These are phyloP conservation scores for Trichomycterus rosablanca DNA, from an alignment of 2,113 vertebrate species.

Conservation along the genomic window DNA sequence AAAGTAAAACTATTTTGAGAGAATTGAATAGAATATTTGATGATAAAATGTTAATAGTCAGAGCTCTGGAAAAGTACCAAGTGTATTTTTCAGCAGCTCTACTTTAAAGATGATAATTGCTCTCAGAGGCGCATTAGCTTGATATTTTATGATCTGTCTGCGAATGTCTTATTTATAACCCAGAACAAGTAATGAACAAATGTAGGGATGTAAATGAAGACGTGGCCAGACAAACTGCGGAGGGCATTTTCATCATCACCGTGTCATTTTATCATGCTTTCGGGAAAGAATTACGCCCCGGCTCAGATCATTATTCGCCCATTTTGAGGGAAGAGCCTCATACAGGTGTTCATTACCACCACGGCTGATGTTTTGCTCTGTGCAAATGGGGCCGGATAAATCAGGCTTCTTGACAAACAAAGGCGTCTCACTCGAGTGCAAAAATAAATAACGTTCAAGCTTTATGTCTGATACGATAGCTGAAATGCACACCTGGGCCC, in stretches of 20 bases:
- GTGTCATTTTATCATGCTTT: constrained; percentile 20
- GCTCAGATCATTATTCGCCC: background rate
- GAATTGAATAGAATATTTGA: too few relatives aligned
- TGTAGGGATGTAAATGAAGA: constrained; percentile 41
- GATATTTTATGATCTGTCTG: constrained; percentile 63
- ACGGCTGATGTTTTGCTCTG: background rate
- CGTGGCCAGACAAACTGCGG: constrained; percentile 1
- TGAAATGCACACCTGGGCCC: background rate
- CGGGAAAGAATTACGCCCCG: constrained; percentile 8
- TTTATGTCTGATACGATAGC: background rate
- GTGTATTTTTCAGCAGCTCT: constrained; percentile 69
- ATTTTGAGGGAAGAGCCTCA: background rate
- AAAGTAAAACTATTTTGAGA: too few relatives aligned
- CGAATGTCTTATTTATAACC: constrained; percentile 68
- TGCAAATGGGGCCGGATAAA: background rate
- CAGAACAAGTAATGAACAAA: constrained; percentile 50
- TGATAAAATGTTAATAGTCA: too few relatives aligned
- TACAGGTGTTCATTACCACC: constrained; percentile 6
- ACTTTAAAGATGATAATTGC: constrained; percentile 70
- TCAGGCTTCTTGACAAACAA: constrained; percentile 11
- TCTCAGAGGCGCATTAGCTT: constrained; percentile 59
- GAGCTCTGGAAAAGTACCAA: too few relatives aligned
- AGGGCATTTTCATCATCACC: constrained; percentile 3
- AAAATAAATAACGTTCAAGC: background rate
- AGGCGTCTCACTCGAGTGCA: background rate